Evolutionary conservation across 2,113 vertebrate genomes (phyloP), one percentile per base, ranked within the genome.

Genomic region (Sebastes fasciatus): DNA sequence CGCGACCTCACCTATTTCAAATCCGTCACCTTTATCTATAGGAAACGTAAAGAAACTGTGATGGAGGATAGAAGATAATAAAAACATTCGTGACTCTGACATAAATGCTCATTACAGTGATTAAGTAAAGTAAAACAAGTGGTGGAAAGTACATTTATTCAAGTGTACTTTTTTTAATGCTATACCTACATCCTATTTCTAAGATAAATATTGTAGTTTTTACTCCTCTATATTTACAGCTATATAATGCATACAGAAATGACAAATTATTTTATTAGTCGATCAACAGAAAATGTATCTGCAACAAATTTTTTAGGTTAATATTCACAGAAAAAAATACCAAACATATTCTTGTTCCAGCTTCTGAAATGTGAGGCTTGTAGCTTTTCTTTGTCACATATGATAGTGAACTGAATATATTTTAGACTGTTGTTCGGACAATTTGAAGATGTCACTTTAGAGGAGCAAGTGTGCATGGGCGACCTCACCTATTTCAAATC

Each of bases 1-100:
- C 95, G 96, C 95, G 90, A 94, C 91, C 89, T 92, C 92, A 95
- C 92, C 94, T 94, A 80, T 85, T 93, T 93, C 79, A 72, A 34
- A 61, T 84, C 76, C 88, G 86, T 90, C 78, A 89, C 91, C 90
- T 90, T 89, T 34, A 34, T 87, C 57, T 54, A 12, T 54, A 77
- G 62, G 77, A 71, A 63, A 40, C 43, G 16, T 14, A 23, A 62
- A 6, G 2, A n/a, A n/a, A 23, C 45, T 10, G 21, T 16, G 21
- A 62, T n/a, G 34, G 3, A 10, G 34, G 9, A 23, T 9, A 11
- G 12, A 17, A 23, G 26, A 12, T 48, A 45, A 54, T 11, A 52
- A 43, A n/a, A 8, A 17, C n/a, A 57, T 46, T 3, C 16, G 68
- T 58, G 7, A 26, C 6, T 14, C 43, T 13, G 19, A 42, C 17